Conservation (phyloP, 1,140 invertebrate genomes). For the Caenorhabditis latens region DNA sequence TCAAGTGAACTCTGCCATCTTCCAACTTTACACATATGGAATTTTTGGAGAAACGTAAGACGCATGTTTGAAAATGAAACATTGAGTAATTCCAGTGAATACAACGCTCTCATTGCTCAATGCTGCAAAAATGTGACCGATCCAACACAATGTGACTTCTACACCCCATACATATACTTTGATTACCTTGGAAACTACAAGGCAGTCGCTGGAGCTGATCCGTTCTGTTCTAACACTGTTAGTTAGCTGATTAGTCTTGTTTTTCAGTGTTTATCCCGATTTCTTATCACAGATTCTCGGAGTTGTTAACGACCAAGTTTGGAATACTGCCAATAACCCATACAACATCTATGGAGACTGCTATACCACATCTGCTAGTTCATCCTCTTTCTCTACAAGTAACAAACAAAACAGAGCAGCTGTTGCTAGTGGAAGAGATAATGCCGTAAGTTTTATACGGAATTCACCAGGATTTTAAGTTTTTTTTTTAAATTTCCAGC, state of each 20-base stretch:
- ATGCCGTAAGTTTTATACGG: neutral
- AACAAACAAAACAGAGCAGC: slow-evolving; percentile 35
- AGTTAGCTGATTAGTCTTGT: neutral
- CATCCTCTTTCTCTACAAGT: neutral
- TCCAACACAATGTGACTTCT: slow-evolving; percentile 63
- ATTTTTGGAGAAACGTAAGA: slow-evolving; percentile 59
- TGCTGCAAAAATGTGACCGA: slow-evolving; percentile 58
- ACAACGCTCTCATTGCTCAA: slow-evolving; percentile 34
- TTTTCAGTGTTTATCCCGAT: neutral
- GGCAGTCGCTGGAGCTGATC: slow-evolving; percentile 22
- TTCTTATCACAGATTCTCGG: slow-evolving; percentile 26
- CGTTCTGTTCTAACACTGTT: slow-evolving; percentile 46
- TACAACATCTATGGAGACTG: slow-evolving; percentile 65
- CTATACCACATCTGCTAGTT: slow-evolving; percentile 15
- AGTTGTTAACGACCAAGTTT: slow-evolving; percentile 60
- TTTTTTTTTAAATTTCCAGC: slow-evolving; percentile 3
- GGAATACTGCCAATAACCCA: slow-evolving; percentile 57
- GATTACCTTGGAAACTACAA: slow-evolving; percentile 62
- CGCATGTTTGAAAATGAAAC: neutral
- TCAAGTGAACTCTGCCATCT: slow-evolving; percentile 65
- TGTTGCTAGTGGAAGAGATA: slow-evolving; percentile 31
- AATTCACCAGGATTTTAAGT: too few relatives aligned
- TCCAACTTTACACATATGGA: slow-evolving; percentile 63
- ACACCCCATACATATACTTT: slow-evolving; percentile 60
- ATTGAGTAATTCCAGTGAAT: slow-evolving; percentile 58